Percentiles rank a stretch among this genome's conserved stretches.
Evolutionary conservation across 2,888 invertebrate genomes (phyloP).

Genomic region (Oxyteleia sp.): DNA sequence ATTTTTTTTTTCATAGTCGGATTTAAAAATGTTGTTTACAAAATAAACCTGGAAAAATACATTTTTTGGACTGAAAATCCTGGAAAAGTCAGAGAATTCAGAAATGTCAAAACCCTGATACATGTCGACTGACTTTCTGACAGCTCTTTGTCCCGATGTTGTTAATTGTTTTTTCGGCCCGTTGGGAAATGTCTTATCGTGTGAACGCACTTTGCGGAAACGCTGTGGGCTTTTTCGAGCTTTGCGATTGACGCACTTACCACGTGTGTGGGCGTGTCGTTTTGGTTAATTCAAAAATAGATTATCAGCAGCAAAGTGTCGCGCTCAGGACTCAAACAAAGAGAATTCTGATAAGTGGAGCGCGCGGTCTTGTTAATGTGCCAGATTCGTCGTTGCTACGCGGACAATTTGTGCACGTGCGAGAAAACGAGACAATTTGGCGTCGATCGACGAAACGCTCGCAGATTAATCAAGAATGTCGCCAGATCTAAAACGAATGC

Average conservation of each 20-base stretch:
- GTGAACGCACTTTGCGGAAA: slow-evolving; percentile 49
- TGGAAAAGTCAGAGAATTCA: too few species aligned
- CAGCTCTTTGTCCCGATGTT: neutral
- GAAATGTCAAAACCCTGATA: too few species aligned
- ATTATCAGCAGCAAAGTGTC: slow-evolving; percentile 50
- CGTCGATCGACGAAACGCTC: slow-evolving; percentile 47
- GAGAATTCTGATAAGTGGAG: slow-evolving; percentile 63
- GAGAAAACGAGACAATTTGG: slow-evolving; percentile 64
- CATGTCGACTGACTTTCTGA: too few species aligned
- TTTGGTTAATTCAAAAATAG: slow-evolving; percentile 54
- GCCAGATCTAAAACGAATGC: too few species aligned
- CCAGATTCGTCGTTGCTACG: slow-evolving; percentile 63
- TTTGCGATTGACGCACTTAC: slow-evolving; percentile 40
- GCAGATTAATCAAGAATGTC: slow-evolving; percentile 9
- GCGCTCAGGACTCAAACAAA: slow-evolving; percentile 57
- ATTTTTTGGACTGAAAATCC: too few species aligned
- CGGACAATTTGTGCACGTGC: slow-evolving; percentile 66
- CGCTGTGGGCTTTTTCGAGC: slow-evolving; percentile 14
- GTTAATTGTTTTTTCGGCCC: neutral
- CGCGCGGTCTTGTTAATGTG: slow-evolving; percentile 69
- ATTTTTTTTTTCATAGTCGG: too few species aligned
- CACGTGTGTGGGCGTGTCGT: slow-evolving; percentile 58
- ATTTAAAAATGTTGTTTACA: too few species aligned
- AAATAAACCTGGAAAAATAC: too few species aligned
- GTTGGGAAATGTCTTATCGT: neutral